Evolutionary conservation across 2,113 vertebrate genomes (phyloP), one percentile per base, ranked within the genome.

Genomic region (Melanerpes formicivorus): DNA sequence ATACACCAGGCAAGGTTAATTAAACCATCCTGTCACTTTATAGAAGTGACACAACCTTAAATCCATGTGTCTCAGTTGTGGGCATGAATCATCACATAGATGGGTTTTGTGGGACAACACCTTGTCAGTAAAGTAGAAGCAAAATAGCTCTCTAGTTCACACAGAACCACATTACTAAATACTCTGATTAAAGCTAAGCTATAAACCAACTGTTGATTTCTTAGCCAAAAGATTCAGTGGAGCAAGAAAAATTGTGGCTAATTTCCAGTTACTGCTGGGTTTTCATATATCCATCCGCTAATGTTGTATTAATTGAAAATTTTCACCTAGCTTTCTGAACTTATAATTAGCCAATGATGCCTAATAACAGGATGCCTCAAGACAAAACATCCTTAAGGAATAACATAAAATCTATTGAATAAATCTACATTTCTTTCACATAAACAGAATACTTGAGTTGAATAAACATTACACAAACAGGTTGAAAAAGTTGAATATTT

Each of bases 21-120:
- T 95, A 93, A 95, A 96, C 74, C 74, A 70, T 69, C 62, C 50
- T 75, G 44, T 74, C 75, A 94, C 37, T 93, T 94, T 74, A 32
- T 77, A 76, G 75, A 81, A 79, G 74, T 82, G 90, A 93, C 72
- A 80, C 54, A 54, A 90, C 34, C 50, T 72, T 80, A 97, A 89
- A 96, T 93, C 82, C 34, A 1, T 54, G 46, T 88, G 44, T 93
- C 65, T 96, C 71, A 93, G 81, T 59, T 93, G 84, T 82, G 54
- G 59, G 52, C 67, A 94, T 78, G 85, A 94, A 90, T 85, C 92
- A 89, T 73, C 10, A 52, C 37, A 69, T 65, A 60, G 22, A 63
- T 42, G 56, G 70, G 63, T 75, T 94, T 90, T 88, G 85, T 77
- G 88, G 83, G 60, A 84, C 84, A 92, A 93, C 84, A 79, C 81